These are phyloP conservation scores for Gorsachius goisagi DNA, from an alignment of 2,113 vertebrate species.

Conservation along the genomic window DNA sequence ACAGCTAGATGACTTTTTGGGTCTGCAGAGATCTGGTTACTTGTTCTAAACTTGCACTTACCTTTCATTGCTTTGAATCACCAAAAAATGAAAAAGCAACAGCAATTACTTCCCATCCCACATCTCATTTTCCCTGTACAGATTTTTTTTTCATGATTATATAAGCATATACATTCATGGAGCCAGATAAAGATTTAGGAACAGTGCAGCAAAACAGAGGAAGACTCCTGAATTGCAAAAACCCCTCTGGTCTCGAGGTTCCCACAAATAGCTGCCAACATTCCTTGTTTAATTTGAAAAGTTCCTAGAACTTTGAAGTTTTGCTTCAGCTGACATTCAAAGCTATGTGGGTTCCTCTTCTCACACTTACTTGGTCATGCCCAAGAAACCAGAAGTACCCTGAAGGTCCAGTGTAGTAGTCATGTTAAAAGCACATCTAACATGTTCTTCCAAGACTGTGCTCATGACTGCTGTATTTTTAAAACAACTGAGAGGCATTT, in stretches of 20 bases:
- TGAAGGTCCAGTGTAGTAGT: neutral
- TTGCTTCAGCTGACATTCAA: neutral
- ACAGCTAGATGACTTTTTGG: neutral
- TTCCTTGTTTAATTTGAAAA: neutral
- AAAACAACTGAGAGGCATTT: neutral
- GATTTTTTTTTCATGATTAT: neutral
- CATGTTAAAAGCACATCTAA: neutral
- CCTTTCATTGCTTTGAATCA: neutral
- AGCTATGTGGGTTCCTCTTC: neutral
- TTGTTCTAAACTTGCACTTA: neutral
- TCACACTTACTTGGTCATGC: neutral
- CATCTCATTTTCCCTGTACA: neutral
- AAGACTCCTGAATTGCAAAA: neutral
- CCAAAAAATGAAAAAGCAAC: neutral
- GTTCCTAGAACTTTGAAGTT: neutral
- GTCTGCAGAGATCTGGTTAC: neutral
- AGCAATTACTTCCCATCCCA: neutral
- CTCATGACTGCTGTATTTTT: neutral
- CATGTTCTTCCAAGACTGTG: neutral
- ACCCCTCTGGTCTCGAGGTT: neutral
- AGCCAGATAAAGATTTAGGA: neutral
- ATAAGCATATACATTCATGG: neutral
- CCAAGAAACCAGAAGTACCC: neutral
- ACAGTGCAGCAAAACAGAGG: neutral
- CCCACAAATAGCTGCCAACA: neutral